A percentile compares a stretch with the other conserved stretches of the same genome.
Evolutionary conservation across 2,797 vertebrate genomes (phyloP).

Genomic region (Passerculus sandwichensis): DNA sequence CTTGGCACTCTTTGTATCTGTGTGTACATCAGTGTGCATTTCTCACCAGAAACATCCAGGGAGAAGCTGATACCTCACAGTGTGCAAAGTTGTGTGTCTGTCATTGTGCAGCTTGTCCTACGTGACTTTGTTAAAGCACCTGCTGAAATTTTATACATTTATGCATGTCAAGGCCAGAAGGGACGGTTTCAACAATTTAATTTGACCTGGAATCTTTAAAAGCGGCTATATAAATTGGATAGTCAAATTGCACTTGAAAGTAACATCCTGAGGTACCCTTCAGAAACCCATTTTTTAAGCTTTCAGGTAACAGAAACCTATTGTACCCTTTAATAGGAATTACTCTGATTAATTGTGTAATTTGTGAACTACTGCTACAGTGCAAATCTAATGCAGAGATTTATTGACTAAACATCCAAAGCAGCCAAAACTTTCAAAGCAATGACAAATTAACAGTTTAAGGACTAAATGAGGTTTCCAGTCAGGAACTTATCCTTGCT

Average conservation of each 20-base stretch:
- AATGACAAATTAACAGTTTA: background rate
- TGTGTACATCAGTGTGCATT: background rate
- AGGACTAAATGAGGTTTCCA: slow-evolving; percentile 5
- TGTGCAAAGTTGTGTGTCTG: background rate
- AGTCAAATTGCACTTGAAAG: background rate
- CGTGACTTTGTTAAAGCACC: background rate
- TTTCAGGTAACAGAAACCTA: background rate
- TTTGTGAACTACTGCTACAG: background rate
- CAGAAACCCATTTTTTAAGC: background rate
- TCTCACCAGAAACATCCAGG: background rate
- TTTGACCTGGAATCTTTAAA: background rate
- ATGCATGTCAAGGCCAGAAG: background rate
- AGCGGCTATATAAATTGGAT: background rate
- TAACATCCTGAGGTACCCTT: slow-evolving; percentile 1
- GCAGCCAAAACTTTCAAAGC: background rate
- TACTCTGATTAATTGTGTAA: background rate
- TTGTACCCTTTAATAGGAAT: background rate
- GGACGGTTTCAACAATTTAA: background rate
- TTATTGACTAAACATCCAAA: background rate
- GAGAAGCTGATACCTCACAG: background rate
- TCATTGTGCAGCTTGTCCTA: background rate
- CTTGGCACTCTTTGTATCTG: background rate
- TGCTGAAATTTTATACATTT: background rate
- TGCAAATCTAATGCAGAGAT: background rate
- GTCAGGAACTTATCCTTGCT: background rate